Evolutionary conservation across 30 jellyfish, hydroid and myxozoan genomes (phyloP), one percentile per base, ranked within the genome.

Genomic region (Turritopsis dohrnii): DNA sequence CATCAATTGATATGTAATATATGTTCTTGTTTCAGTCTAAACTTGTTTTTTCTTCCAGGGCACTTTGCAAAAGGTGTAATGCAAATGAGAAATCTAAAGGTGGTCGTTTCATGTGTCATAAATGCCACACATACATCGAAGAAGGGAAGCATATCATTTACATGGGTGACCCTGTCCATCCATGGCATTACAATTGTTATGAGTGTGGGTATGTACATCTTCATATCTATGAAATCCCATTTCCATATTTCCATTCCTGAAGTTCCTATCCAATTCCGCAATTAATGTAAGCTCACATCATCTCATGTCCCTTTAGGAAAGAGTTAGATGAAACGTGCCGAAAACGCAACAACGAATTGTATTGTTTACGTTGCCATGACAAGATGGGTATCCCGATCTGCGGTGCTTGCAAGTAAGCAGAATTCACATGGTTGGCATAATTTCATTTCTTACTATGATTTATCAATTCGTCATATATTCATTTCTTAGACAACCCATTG

Each of bases 121-220:
- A 94, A 84, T 92, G 98, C 84, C 98, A 92, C 90, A 93, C 95
- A 3, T 93, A 93, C 88, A 93, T 93, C 30, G 98, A 93, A 74
- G 98, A 93, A 88, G 98, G 98, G 22, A 95, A 95, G 16, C 99
- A 94, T 84, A 89, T 89, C 22, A 85, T 94, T 90, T 89, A 89
- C 89, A 94, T 89, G 97, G 97, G 96, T 22, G 97, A 89, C 41
- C 97, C 99, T 18, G 99, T 94, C 29, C 99, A 94, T 73, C 99
- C 99, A 7, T 94, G 99, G 99, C 99, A 94, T 87, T 94, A 94
- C 96, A 89, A 89, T 83, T 94, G 99, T 82, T 89, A 89, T 83
- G 75, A 86, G 21, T 94, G 99, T 88, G 97, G 95, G 99, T 94
- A 86, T 69, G 87, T 79, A 69, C 28, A 3, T n/a, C n/a, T n/a